A percentile compares a stretch with the other conserved stretches of the same genome.
Conservation (phyloP, 1,140 invertebrate genomes). For the Drosophila ogumai region DNA sequence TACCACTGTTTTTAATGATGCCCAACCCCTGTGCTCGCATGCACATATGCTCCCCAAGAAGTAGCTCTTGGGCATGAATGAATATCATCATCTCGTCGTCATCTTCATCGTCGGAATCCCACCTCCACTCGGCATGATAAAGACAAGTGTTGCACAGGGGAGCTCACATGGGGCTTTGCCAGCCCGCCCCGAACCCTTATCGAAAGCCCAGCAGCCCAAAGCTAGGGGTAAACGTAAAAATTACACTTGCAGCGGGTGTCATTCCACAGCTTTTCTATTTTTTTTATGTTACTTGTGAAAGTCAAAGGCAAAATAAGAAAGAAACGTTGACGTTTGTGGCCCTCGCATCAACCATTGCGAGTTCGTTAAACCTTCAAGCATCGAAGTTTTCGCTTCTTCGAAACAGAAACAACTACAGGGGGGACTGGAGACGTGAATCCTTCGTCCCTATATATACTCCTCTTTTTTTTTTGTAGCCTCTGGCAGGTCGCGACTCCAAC, state of each 20-base stretch:
- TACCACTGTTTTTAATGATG: slow-evolving; percentile 25
- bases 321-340: slow-evolving; percentile 67
- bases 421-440: slow-evolving; percentile 34
- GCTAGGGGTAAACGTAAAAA: slow-evolving; percentile 75
- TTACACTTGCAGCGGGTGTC: slow-evolving; percentile 52
- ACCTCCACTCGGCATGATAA: slow-evolving; percentile 23
- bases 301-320: slow-evolving; percentile 44
- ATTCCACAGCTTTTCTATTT: slow-evolving; percentile 7
- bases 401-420: slow-evolving; percentile 51
- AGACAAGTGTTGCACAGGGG: slow-evolving; percentile 61
- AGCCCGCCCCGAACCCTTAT: slow-evolving; percentile 24
- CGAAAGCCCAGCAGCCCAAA: slow-evolving; percentile 19
- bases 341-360: slow-evolving; percentile 42
- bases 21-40: slow-evolving; percentile 20
- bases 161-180: slow-evolving; percentile 51
- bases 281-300: slow-evolving; percentile 44
- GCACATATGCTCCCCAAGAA: slow-evolving; percentile 58
- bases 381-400: slow-evolving; percentile 77
- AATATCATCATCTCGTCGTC: slow-evolving; percentile 68
- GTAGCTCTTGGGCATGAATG: slow-evolving; percentile 80
- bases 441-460: slow-evolving; percentile 5
- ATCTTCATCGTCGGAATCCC: slow-evolving; percentile 27
- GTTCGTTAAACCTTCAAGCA: slow-evolving; percentile 82
- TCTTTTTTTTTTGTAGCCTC: slow-evolving; percentile 15
- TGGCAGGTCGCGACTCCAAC: slow-evolving; percentile 55